phyloP scores from a whole-genome alignment of 2,113 vertebrate species.

The Plestiodon gilberti region DNA sequence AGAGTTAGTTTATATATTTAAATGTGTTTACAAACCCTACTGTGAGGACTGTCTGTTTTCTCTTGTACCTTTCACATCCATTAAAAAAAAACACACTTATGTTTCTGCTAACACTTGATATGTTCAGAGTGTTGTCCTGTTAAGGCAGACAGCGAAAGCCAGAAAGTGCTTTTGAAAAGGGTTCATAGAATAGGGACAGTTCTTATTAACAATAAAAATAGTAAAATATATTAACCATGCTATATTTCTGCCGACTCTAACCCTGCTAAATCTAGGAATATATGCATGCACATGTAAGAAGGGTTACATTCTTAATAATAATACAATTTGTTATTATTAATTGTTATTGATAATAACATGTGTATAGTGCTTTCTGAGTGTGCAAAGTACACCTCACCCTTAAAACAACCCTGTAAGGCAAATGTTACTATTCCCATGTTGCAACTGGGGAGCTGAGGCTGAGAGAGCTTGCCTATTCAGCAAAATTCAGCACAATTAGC shows the following conservation, averaged over 20 bases:
- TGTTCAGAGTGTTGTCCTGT: not conserved
- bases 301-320: not conserved
- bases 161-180: not conserved
- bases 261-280: not conserved
- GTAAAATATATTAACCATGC: not conserved
- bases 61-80: not conserved
- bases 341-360: not conserved
- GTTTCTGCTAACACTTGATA: not conserved
- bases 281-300: not conserved
- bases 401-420: too few relatives aligned
- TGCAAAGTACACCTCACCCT: too few relatives aligned
- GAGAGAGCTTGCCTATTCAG: too few relatives aligned
- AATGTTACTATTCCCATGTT: too few relatives aligned
- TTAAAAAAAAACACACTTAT: not conserved
- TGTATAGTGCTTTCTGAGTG: too few relatives aligned
- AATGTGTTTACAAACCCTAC: not conserved
- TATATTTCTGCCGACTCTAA: too few relatives aligned
- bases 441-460: too few relatives aligned
- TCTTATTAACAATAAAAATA: not conserved
- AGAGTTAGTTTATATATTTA: not conserved
- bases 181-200: not conserved
- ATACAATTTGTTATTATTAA: not conserved
- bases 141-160: not conserved
- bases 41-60: not conserved
- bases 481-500: too few relatives aligned